Conservation (phyloP, 2,797 vertebrate genomes). For the Heteromormyrus szaboi region DNA sequence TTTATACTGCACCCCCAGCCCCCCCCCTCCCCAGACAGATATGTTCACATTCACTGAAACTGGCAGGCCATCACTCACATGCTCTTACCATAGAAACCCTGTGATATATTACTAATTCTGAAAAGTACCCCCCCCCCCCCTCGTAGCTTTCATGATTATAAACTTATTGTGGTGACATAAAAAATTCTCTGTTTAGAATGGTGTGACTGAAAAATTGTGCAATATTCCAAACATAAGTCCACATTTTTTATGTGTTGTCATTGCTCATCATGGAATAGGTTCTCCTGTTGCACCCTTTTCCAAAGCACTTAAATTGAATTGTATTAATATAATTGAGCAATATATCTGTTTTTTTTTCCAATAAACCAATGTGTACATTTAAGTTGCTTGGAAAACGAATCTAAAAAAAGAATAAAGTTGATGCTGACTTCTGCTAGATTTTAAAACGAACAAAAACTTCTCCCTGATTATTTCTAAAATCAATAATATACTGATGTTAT, state of each 20-base stretch:
- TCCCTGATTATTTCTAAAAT: not conserved
- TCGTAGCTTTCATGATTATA: not conserved
- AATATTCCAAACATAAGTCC: not conserved
- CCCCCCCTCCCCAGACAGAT: not conserved
- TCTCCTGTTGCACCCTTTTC: not conserved
- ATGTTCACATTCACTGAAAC: not conserved
- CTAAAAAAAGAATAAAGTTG: not conserved
- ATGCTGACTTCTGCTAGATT: not conserved
- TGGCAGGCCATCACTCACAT: not conserved
- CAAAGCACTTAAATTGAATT: not conserved
- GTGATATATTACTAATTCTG: not conserved
- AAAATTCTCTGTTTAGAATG: not conserved
- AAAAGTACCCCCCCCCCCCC: not conserved
- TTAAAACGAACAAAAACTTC: not conserved
- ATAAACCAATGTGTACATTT: not conserved
- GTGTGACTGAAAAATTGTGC: not conserved
- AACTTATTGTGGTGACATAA: not conserved
- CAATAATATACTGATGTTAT: not conserved
- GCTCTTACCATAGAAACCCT: not conserved
- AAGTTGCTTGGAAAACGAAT: not conserved
- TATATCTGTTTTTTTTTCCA: not conserved
- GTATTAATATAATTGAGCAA: not conserved
- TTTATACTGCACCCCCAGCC: not conserved
- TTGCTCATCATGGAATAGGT: not conserved
- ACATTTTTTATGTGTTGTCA: not conserved